Conservation (phyloP, 2,797 vertebrate species). For the Gypaetus barbatus region DNA sequence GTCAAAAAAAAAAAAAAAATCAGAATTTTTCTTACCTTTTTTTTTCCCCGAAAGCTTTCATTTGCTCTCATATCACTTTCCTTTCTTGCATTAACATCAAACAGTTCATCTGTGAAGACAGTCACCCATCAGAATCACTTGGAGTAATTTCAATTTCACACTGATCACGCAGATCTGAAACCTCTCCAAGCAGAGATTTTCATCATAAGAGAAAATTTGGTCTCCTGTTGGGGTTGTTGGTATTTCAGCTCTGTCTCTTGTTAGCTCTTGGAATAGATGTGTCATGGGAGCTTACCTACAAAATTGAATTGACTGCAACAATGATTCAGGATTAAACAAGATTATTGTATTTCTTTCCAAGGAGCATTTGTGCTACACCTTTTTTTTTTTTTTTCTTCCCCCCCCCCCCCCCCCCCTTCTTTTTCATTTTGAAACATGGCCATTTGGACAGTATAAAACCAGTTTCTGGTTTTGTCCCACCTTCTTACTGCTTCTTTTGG, state of each 20-base stretch:
- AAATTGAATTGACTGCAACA: conserved; percentile 52
- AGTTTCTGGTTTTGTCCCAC: not conserved
- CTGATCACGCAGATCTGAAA: conserved; percentile 29
- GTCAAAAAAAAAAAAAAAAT: not conserved
- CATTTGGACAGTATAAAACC: not conserved
- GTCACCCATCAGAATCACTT: conserved; percentile 44
- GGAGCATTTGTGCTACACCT: not conserved
- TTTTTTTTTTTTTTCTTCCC: not conserved
- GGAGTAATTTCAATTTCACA: conserved; percentile 59
- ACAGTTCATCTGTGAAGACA: conserved; percentile 1
- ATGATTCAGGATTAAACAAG: conserved; percentile 30
- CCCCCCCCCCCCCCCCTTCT: too few species aligned
- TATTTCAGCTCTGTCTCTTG: conserved; percentile 15
- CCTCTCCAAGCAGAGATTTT: conserved; percentile 50
- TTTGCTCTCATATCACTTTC: not conserved
- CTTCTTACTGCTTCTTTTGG: not conserved
- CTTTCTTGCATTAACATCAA: conserved; percentile 11
- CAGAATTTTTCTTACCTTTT: not conserved
- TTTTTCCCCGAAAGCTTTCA: not conserved
- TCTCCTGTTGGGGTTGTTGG: conserved; percentile 27
- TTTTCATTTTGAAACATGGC: not conserved
- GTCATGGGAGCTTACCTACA: conserved; percentile 30
- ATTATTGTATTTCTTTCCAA: conserved; percentile 5
- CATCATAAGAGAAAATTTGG: conserved; percentile 19
- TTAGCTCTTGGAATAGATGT: conserved; percentile 4